Evolutionary conservation across 1,140 invertebrate species (phyloP), one percentile per base, ranked within the genome.

Genomic region (Ceratoteleas bidentatus): DNA sequence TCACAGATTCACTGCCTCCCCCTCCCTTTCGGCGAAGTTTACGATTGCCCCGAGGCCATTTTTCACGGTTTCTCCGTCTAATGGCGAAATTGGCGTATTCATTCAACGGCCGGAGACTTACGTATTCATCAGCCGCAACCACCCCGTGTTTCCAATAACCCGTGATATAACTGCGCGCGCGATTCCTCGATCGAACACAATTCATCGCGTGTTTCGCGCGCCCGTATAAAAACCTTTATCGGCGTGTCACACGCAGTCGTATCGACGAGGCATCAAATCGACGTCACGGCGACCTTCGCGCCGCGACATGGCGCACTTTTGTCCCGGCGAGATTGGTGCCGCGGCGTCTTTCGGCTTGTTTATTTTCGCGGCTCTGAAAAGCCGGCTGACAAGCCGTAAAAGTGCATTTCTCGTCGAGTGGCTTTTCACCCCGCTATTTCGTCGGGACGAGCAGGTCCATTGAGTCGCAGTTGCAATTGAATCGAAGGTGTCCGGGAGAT

Each of bases 401-500:
- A 72, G 68, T 72, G 53, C 61, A 69, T 70, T 68, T 61, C 38
- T 57, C 64, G 24, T 38, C 33, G 58, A 65, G 43, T 78, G 54
- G 54, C 61, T 76, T 76, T 76, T 76, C 54, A 76, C 54, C 24
- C 14, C 34, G 13, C 60, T 54, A 60, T 75, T 75, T 66, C 40
- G 32, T 43, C 49, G 32, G 8, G 49, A 4, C 36, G 36, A 53
- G 13, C 10, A 33, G 43, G 16, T 77, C 52, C 34, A 69, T 69
- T 68, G 33, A 69, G 47, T 77, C 34, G 58, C 52, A 45, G 40
- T 50, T 54, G 47, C 57, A 68, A 76, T 54, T 56, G 62, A 53
- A 68, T 61, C 57, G 85, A 88, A 87, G 70, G 80, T 84, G 84
- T 84, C 64, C 53, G 58, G 56, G 74, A 74, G 76, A 88, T 61